These are phyloP conservation scores for Heliothis subflexa DNA, from an alignment of 1,140 invertebrate genomes.

Conservation along the genomic window DNA sequence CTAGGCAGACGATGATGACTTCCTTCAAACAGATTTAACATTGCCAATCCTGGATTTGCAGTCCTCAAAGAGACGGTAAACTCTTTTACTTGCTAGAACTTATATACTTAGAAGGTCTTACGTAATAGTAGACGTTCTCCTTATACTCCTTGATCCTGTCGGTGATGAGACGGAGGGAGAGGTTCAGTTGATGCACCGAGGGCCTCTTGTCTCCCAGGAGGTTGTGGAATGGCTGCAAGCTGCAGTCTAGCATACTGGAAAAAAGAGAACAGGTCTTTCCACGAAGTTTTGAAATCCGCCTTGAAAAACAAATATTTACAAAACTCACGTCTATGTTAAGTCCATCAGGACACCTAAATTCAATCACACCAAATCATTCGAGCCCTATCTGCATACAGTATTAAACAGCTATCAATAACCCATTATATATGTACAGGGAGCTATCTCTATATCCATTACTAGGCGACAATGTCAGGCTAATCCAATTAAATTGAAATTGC, in stretches of 20 bases:
- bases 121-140: slow-evolving; percentile 69
- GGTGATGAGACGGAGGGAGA: slow-evolving; percentile 69
- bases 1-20: too few relatives aligned
- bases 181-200: slow-evolving; percentile 57
- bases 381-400: too few relatives aligned
- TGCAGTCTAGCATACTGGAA: slow-evolving; percentile 70
- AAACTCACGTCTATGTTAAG: too few relatives aligned
- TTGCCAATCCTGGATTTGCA: too few relatives aligned
- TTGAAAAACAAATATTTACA: too few relatives aligned
- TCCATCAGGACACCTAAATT: too few relatives aligned
- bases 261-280: background rate
- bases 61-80: background rate
- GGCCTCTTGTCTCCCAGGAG: slow-evolving; percentile 75
- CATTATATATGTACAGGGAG: slow-evolving; percentile 9
- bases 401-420: slow-evolving; percentile 7
- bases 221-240: slow-evolving; percentile 70
- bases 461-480: slow-evolving; percentile 21
- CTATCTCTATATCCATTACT: slow-evolving; percentile 5
- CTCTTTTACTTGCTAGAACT: too few relatives aligned
- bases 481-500: slow-evolving; percentile 14
- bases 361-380: background rate
- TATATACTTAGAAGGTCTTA: slow-evolving; percentile 52
- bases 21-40: too few relatives aligned
- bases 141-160: slow-evolving; percentile 71
- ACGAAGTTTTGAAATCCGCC: background rate